These are phyloP conservation scores for Diabrotica undecimpunctata DNA, from an alignment of 1,140 invertebrate genomes.

Conservation along the genomic window DNA sequence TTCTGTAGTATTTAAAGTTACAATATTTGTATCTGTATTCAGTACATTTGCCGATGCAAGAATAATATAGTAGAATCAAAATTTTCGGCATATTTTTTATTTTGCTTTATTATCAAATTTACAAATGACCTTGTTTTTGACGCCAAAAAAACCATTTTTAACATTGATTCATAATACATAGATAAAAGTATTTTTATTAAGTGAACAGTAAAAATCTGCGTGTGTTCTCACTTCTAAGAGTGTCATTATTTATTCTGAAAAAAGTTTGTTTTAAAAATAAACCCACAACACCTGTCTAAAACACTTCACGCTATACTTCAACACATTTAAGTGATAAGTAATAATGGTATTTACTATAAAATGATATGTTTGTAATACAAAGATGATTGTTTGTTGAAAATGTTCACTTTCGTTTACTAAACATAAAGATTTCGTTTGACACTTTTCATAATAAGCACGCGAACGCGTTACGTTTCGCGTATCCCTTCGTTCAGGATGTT, in stretches of 20 bases:
- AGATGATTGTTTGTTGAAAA: conserved; percentile 41
- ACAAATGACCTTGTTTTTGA: no score
- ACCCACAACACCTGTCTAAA: conserved; percentile 9
- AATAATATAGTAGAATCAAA: no score
- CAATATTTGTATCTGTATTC: no score
- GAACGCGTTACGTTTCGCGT: conserved; percentile 26
- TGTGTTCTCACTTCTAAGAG: background rate
- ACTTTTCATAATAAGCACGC: conserved; percentile 43
- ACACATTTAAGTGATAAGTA: conserved; percentile 18
- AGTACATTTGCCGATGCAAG: no score
- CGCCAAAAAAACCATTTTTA: no score
- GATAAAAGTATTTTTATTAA: no score
- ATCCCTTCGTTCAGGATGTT: background rate
- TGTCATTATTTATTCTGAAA: conserved; percentile 1
- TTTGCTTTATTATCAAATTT: no score
- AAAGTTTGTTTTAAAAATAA: conserved; percentile 4
- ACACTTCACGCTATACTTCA: background rate
- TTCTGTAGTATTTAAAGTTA: no score
- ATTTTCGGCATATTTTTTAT: no score
- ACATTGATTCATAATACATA: no score
- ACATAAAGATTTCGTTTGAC: conserved; percentile 44
- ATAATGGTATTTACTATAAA: conserved; percentile 41
- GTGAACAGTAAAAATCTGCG: no score
- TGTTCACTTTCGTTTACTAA: conserved; percentile 40
- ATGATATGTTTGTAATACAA: conserved; percentile 42